These are phyloP conservation scores for Coelopa frigida DNA, from an alignment of 1,140 invertebrate genomes.

Conservation along the genomic window DNA sequence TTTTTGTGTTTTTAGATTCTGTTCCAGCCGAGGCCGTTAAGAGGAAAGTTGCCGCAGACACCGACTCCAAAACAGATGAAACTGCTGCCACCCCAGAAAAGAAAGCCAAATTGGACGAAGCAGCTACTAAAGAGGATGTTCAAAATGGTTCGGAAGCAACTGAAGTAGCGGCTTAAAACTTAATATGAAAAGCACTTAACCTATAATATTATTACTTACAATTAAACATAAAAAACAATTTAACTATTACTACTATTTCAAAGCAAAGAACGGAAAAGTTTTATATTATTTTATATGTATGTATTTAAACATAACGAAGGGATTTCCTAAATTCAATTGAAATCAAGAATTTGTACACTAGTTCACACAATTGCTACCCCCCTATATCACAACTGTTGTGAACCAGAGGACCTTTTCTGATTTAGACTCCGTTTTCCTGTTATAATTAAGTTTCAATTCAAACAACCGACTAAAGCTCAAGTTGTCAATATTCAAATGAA, in stretches of 20 bases:
- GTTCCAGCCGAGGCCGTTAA: slow-evolving; percentile 31
- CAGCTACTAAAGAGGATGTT: slow-evolving; percentile 31
- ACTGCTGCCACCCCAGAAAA: slow-evolving; percentile 36
- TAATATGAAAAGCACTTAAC: slow-evolving; percentile 12
- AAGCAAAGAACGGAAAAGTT: slow-evolving; percentile 12
- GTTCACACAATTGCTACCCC: no score
- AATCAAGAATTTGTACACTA: no score
- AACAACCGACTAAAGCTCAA: slow-evolving; percentile 8
- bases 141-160: slow-evolving; percentile 34
- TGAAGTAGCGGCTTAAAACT: slow-evolving; percentile 37
- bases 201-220: slow-evolving; percentile 4
- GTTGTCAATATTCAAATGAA: slow-evolving; percentile 12
- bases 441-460: no score
- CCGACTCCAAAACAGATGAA: slow-evolving; percentile 27
- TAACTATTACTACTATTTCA: slow-evolving; percentile 3
- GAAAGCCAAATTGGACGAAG: slow-evolving; percentile 37
- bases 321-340: no score
- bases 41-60: slow-evolving; percentile 34
- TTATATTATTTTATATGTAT: slow-evolving; percentile 10
- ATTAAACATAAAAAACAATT: not conserved
- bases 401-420: no score
- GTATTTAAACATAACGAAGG: no score
- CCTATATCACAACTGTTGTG: no score
- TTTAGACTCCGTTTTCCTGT: no score
- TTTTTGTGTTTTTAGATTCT: slow-evolving; percentile 18